Evolutionary conservation across 2,888 invertebrate genomes (phyloP).

Genomic region (Achlya flavicornis): DNA sequence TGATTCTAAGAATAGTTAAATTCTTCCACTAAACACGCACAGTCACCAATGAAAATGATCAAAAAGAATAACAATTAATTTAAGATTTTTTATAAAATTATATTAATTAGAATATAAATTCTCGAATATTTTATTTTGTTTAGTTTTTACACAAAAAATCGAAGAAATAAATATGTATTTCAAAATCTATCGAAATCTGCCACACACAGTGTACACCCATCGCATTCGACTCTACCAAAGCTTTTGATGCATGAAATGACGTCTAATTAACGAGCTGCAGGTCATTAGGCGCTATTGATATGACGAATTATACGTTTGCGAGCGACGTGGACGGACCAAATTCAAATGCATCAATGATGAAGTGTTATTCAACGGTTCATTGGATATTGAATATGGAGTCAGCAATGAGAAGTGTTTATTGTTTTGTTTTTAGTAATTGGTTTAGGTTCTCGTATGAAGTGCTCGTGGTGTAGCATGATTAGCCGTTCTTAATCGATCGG

Average conservation of each 20-base stretch:
- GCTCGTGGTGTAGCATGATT: no score
- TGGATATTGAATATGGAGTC: constrained; percentile 41
- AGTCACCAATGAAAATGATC: no score
- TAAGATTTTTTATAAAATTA: no score
- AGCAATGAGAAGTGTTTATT: constrained; percentile 31
- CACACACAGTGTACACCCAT: constrained; percentile 37
- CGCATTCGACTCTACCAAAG: constrained; percentile 33
- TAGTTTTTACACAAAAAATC: no score
- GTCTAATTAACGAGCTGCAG: constrained; percentile 59
- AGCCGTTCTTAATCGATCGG: no score
- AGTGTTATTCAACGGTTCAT: constrained; percentile 40
- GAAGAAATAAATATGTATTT: no score
- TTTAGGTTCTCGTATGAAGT: no score
- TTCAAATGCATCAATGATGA: constrained; percentile 32
- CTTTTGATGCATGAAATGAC: constrained; percentile 56
- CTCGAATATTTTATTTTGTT: no score
- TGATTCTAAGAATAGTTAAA: no score
- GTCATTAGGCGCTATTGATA: constrained; percentile 62
- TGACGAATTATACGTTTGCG: constrained; percentile 43
- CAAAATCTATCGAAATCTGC: neutral
- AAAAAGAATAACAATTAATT: no score
- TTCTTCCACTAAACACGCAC: no score
- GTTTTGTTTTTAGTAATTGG: constrained; percentile 20
- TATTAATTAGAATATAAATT: no score
- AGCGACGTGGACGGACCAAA: constrained; percentile 21